Evolutionary conservation across 2,888 invertebrate species (phyloP), one percentile per base, ranked within the genome.

Genomic region (Dasypolia templi): DNA sequence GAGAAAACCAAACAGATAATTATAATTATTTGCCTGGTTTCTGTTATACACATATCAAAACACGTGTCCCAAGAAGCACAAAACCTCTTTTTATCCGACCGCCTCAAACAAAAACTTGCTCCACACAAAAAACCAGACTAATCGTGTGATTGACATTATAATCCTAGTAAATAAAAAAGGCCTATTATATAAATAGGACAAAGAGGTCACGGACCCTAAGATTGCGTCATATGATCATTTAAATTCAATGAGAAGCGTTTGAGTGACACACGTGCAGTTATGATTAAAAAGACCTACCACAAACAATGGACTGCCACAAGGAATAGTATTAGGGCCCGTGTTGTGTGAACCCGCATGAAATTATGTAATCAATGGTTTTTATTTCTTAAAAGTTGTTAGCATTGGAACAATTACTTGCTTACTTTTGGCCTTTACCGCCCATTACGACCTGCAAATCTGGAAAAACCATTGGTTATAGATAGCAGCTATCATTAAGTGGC

Each of bases 131-230:
- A 82, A 84, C 55, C 61, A 76, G 82, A 72, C 84, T 82, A 82
- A 84, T 72, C 84, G 76, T 82, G 84, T 82, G 82, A 82, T 86
- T 86, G 85, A 85, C 86, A 81, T 83, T 87, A 75, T 80, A 85
- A 86, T 82, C 73, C 70, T 70, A 44, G 63, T 51, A 55, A 56
- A 82, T 73, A 84, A 82, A 85, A 83, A 82, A 82, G 32, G n/a
- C 63, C 56, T 73, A 82, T 86, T 85, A 85, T 75, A 74, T 77
- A 80, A 75, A 81, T 83, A 77, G 86, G 75, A 85, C 83, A 86
- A 81, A 66, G 77, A 81, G 86, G 86, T 86, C 81, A 83, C 65
- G 74, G 86, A 83, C 83, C 85, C 68, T 62, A 22, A 61, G 53
- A 71, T 79, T 79, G 68, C 81, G 79, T 87, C 81, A 85, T 87